phyloP scores from a whole-genome alignment of 2,113 vertebrate species.

The Urocitellus parryii region DNA sequence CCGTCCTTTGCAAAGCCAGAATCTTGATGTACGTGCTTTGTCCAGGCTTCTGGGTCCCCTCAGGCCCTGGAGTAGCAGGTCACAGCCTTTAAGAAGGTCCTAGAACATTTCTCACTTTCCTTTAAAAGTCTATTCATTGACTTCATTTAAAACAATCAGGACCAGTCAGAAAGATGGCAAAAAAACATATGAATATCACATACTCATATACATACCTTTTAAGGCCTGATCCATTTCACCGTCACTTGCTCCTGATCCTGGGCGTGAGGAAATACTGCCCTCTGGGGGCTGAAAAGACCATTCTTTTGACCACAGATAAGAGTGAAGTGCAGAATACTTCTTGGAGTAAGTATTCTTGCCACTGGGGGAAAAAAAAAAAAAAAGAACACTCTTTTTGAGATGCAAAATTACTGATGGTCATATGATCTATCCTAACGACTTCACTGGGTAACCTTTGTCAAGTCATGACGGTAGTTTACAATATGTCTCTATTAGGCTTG shows the following conservation, averaged over 20 bases:
- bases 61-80: background rate
- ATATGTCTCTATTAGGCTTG: background rate
- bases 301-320: slow-evolving; percentile 19
- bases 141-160: background rate
- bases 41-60: background rate
- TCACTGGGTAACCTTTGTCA: background rate
- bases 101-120: background rate
- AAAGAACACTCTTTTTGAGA: background rate
- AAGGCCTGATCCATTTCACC: background rate
- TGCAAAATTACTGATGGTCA: too few relatives aligned
- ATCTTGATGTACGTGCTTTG: background rate
- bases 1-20: background rate
- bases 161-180: background rate
- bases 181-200: background rate
- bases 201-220: slow-evolving; percentile 45
- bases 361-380: slow-evolving; percentile 53
- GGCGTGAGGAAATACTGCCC: background rate
- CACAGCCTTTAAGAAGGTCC: background rate
- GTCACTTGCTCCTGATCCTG: background rate
- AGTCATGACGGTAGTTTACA: background rate
- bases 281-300: background rate
- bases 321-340: background rate
- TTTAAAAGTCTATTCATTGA: background rate
- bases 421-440: accelerated
- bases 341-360: background rate